Evolutionary conservation across 35 echinoderm and acorn worm genomes (phyloP).

Genomic region (Chiridota heheva): DNA sequence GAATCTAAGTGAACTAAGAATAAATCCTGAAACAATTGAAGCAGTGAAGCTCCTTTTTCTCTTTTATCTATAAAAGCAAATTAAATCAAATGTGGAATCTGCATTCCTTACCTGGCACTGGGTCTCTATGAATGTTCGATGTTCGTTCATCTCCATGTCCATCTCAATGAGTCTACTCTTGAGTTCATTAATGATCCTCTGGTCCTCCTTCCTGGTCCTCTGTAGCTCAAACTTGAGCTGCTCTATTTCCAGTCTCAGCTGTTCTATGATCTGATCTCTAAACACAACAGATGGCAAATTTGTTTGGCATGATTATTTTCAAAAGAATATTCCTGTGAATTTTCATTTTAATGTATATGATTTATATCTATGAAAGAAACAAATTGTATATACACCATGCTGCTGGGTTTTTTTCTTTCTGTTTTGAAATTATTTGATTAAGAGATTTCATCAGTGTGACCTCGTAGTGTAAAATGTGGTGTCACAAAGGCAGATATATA

Average conservation of each 20-base stretch:
- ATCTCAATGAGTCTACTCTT: constrained; percentile 85
- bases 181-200: constrained; percentile 85
- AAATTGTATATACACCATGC: not conserved
- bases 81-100: too few relatives aligned
- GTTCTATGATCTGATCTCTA: constrained; percentile 87
- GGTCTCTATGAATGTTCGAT: constrained; percentile 47
- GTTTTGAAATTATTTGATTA: not conserved
- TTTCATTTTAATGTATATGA: too few relatives aligned
- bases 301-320: too few relatives aligned
- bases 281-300: not conserved
- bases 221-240: constrained; percentile 85
- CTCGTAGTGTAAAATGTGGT: too few relatives aligned
- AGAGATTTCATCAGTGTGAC: too few relatives aligned
- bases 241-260: constrained; percentile 79
- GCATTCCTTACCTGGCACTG: constrained; percentile 47
- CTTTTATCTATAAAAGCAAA: too few relatives aligned
- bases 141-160: constrained; percentile 75
- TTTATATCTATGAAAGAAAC: too few relatives aligned
- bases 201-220: constrained; percentile 77
- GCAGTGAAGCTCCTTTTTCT: too few relatives aligned
- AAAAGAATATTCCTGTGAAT: too few relatives aligned
- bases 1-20: too few relatives aligned
- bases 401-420: not conserved
- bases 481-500: too few relatives aligned
- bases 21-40: too few relatives aligned